Conservation (phyloP, 1,140 invertebrate species). For the Heliothis virescens region DNA sequence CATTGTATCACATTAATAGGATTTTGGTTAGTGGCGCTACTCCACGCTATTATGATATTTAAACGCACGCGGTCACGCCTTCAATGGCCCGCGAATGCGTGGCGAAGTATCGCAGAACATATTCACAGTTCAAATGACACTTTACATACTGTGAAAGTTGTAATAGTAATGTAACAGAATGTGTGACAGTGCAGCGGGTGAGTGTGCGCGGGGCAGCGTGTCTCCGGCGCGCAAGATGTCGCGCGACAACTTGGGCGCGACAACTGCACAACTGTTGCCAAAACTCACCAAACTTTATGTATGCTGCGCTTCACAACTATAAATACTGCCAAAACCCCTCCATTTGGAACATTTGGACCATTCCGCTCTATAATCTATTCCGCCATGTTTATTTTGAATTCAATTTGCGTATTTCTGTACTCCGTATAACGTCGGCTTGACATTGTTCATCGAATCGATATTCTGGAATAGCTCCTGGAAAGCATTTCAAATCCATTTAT, state of each 20-base stretch:
- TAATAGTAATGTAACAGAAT: not conserved
- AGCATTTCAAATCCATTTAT: conserved; percentile 13
- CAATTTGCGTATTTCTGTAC: conserved; percentile 8
- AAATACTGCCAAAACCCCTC: conserved; percentile 25
- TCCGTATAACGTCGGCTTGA: not conserved
- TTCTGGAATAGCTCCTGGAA: not conserved
- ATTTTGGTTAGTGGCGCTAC: conserved; percentile 4
- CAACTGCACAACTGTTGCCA: conserved; percentile 32
- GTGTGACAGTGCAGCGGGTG: not conserved
- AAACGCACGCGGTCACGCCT: not conserved
- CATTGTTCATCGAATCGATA: not conserved
- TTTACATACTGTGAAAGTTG: not conserved
- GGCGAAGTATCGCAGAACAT: conserved; percentile 1
- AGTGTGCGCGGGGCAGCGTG: not conserved
- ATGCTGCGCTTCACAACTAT: conserved; percentile 14
- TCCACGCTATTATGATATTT: conserved; percentile 8
- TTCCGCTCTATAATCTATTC: conserved; percentile 10
- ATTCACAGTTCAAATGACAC: not conserved
- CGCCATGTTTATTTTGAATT: conserved; percentile 13
- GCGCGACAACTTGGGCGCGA: conserved; percentile 5
- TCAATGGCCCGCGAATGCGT: not conserved
- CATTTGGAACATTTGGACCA: conserved; percentile 22
- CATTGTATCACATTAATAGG: conserved; percentile 31
- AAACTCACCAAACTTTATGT: conserved; percentile 33
- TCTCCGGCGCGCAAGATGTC: conserved; percentile 1